Evolutionary conservation across 2,888 invertebrate genomes (phyloP), one percentile per base, ranked within the genome.

Genomic region (Nephrocerus scutellatus): DNA sequence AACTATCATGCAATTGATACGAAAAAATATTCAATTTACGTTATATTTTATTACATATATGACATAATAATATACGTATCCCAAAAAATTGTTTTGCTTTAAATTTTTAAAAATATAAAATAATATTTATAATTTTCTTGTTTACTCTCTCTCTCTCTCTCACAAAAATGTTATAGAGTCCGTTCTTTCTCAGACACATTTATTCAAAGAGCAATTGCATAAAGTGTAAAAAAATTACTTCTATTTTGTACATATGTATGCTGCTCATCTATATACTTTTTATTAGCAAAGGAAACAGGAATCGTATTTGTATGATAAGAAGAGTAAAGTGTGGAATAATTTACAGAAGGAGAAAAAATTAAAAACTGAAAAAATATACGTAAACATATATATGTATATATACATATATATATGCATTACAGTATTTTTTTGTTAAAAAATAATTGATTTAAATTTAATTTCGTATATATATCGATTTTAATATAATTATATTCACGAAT

Each of bases 281-380:
- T n/a, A n/a, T n/a, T 22, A 12, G 23, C 18, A 22, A 30, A 36
- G 24, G 15, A 30, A 9, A n/a, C n/a, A n/a, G n/a, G n/a, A n/a
- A n/a, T n/a, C n/a, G n/a, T n/a, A n/a, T n/a, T n/a, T 28, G 34
- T 26, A 15, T 20, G 13, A 31, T 30, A 36, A 28, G 18, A 34
- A 18, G 29, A 39, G 45, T 31, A 50, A 48, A 33, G n/a, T 38
- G 36, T 50, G 48, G 52, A 52, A 55, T 55, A 56, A 57, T 60
- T 62, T 62, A 63, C 63, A 63, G 62, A 62, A 62, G 60, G 57
- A 58, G 54, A 60, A 52, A 53, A 28, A 10, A n/a, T 6, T 13
- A 29, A 29, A 14, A 4, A 28, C 14, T 7, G 23, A 12, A 26
- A 36, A 7, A 14, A n/a, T 24, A 20, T 26, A 29, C n/a, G n/a